These are phyloP conservation scores for Lacerta bilineata DNA, from an alignment of 2,797 vertebrate genomes.

Conservation along the genomic window DNA sequence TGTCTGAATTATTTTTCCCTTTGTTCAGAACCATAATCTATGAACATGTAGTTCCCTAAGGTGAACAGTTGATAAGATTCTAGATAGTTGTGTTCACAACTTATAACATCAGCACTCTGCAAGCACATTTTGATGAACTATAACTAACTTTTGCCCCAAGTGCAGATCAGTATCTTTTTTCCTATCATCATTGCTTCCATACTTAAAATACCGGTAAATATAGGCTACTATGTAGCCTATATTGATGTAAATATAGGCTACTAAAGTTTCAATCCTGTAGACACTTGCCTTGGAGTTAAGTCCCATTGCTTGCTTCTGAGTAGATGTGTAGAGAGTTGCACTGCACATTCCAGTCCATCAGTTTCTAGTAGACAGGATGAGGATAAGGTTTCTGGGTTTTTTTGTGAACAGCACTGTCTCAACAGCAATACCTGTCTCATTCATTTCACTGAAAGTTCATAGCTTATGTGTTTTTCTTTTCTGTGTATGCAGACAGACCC, in stretches of 20 bases:
- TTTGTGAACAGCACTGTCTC: neutral
- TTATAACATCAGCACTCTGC: neutral
- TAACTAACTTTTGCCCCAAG: neutral
- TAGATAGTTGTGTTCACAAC: neutral
- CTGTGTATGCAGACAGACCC: neutral
- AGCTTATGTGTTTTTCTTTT: too few species aligned
- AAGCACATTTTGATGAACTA: neutral
- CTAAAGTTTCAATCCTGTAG: neutral
- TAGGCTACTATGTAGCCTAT: too few species aligned
- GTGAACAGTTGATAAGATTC: constrained; percentile 6
- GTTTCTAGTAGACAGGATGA: neutral
- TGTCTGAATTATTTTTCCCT: constrained; percentile 28
- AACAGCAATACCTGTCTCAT: too few species aligned
- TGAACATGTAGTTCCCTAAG: neutral
- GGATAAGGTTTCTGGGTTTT: too few species aligned
- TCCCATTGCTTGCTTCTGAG: neutral
- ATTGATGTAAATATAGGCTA: neutral
- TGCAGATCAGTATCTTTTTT: neutral
- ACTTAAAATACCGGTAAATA: neutral
- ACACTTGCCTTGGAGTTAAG: neutral
- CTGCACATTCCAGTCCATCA: neutral
- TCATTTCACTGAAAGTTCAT: neutral
- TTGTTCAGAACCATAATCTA: constrained; percentile 52
- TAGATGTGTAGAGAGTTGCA: neutral
- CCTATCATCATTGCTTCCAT: neutral